Conservation (phyloP, 2,797 vertebrate species). For the Oreochromis grahami region DNA sequence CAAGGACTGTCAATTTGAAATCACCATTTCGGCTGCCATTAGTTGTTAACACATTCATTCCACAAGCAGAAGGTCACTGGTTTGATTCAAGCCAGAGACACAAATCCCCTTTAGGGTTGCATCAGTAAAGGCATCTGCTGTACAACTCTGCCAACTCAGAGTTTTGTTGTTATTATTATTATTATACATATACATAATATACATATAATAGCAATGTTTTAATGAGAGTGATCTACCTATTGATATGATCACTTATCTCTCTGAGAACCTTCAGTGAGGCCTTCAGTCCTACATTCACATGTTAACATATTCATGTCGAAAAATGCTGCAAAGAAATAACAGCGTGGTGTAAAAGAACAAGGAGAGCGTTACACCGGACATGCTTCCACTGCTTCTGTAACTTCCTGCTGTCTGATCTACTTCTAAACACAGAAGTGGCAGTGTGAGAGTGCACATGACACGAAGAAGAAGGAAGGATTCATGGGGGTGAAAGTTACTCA, state of each 20-base stretch:
- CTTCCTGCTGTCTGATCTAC: conserved; percentile 33
- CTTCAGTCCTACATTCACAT: not conserved
- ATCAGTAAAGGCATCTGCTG: not conserved
- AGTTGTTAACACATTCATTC: not conserved
- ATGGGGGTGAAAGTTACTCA: not conserved
- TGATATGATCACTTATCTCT: accelerated
- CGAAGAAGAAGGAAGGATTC: not conserved
- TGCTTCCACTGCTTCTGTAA: conserved; percentile 33
- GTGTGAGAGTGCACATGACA: not conserved
- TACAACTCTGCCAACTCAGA: not conserved
- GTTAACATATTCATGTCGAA: not conserved
- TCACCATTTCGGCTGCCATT: not conserved
- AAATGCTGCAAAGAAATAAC: not conserved
- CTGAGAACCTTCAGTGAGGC: not conserved
- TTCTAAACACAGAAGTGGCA: not conserved
- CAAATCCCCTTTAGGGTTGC: not conserved
- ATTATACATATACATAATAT: not conserved
- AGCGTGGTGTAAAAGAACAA: not conserved
- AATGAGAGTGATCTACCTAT: not conserved
- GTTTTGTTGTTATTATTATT: not conserved
- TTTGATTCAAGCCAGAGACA: not conserved
- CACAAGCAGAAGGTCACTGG: accelerated
- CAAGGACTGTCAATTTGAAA: not conserved
- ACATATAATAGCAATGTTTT: not conserved
- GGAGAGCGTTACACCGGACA: conserved; percentile 2